Conservation (phyloP, 23 tunicate species). For the Halocynthia roretzi region DNA sequence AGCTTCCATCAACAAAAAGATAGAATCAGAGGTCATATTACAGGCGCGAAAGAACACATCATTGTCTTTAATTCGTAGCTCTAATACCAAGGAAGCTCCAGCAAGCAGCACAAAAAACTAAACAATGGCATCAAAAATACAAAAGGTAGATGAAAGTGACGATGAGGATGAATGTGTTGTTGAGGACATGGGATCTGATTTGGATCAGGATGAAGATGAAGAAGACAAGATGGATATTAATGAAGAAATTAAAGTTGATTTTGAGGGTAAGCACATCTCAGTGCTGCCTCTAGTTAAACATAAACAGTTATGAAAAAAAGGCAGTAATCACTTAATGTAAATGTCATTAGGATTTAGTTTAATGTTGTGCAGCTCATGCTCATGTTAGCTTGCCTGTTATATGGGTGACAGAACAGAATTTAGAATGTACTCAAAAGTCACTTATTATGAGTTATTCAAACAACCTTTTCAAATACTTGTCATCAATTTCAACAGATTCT, state of each 20-base stretch:
- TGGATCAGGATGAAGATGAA: constrained; percentile 38
- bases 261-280: constrained; percentile 38
- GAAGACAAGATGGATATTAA: constrained; percentile 33
- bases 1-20: constrained; percentile 41
- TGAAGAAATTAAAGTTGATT: constrained; percentile 45
- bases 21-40: constrained; percentile 69
- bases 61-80: neutral
- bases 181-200: constrained; percentile 11
- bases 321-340: too few relatives aligned
- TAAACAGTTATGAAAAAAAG: neutral
- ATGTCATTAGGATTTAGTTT: too few relatives aligned
- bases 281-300: neutral
- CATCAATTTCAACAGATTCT: neutral
- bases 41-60: constrained; percentile 76
- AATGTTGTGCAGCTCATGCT: too few relatives aligned
- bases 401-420: too few relatives aligned
- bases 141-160: constrained; percentile 6
- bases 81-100: neutral
- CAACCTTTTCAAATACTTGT: too few relatives aligned
- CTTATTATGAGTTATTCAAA: neutral
- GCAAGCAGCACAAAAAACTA: neutral
- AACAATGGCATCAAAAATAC: too few relatives aligned
- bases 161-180: constrained; percentile 22
- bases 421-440: neutral
- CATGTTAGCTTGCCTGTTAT: too few relatives aligned